Conservation (phyloP, 2,113 vertebrate genomes). For the Etia nguti region DNA sequence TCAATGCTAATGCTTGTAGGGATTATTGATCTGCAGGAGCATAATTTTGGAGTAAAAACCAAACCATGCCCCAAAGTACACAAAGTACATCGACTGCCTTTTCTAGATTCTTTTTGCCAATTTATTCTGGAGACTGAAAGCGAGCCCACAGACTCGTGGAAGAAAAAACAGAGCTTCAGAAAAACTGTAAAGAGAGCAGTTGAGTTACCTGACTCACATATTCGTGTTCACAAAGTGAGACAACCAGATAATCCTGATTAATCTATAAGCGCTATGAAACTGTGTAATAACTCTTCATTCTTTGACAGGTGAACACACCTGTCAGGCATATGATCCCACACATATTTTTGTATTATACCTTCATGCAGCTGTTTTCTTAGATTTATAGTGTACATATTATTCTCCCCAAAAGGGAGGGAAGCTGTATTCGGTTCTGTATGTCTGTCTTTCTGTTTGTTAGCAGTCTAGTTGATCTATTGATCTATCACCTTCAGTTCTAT, state of each 20-base stretch:
- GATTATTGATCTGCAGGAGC: background rate
- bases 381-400: background rate
- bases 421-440: background rate
- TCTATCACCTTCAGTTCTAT: background rate
- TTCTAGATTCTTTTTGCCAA: background rate
- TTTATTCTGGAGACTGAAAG: background rate
- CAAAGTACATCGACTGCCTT: background rate
- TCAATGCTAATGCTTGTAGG: background rate
- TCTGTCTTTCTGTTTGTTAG: background rate
- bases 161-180: background rate
- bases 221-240: background rate
- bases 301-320: background rate
- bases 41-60: background rate
- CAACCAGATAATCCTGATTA: background rate
- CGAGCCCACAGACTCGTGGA: background rate
- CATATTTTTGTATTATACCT: background rate
- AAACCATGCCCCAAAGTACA: background rate
- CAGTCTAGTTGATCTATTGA: background rate
- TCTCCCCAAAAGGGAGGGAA: rapidly evolving
- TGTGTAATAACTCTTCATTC: background rate
- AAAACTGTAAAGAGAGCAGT: background rate
- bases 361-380: background rate
- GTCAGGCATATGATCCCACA: background rate
- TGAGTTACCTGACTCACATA: background rate
- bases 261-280: background rate